phyloP scores from a whole-genome alignment of 92 coral and sea anemone genomes.

The Galaxea fascicularis region DNA sequence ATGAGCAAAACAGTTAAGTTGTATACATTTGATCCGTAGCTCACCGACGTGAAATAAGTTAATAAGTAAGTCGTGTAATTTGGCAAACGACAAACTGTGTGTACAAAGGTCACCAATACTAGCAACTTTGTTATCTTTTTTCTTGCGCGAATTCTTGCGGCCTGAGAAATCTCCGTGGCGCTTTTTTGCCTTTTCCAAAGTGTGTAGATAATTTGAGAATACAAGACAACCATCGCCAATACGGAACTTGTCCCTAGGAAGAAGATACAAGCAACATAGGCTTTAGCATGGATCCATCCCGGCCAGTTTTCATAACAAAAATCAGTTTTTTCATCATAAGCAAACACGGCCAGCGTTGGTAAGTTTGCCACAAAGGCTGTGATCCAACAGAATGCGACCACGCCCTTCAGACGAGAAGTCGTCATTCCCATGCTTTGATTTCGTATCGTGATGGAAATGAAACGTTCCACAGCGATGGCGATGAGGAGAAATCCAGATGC shows the following conservation, averaged over 20 bases:
- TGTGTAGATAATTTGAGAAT: slow-evolving; percentile 65
- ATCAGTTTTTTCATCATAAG: slow-evolving; percentile 47
- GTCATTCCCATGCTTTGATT: slow-evolving; percentile 49
- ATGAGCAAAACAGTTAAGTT: slow-evolving; percentile 79
- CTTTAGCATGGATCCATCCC: slow-evolving; percentile 54
- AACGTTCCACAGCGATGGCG: slow-evolving; percentile 79
- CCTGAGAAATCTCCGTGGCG: slow-evolving; percentile 73
- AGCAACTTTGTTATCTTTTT: slow-evolving; percentile 71
- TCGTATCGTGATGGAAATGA: slow-evolving; percentile 52
- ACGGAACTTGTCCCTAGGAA: slow-evolving; percentile 72
- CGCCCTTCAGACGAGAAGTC: slow-evolving; percentile 41
- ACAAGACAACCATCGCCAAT: slow-evolving; percentile 59
- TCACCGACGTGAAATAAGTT: slow-evolving; percentile 54
- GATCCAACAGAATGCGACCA: slow-evolving; percentile 74
- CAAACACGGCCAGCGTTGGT: slow-evolving; percentile 66
- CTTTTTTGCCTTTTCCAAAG: slow-evolving; percentile 64
- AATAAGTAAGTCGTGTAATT: slow-evolving; percentile 78
- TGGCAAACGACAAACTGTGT: slow-evolving; percentile 75
- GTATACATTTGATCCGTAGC: slow-evolving; percentile 77
- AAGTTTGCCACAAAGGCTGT: slow-evolving; percentile 61
- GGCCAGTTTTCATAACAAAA: slow-evolving; percentile 77
- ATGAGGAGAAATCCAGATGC: slow-evolving; percentile 76
- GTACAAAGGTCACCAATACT: slow-evolving; percentile 63
- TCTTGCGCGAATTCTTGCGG: slow-evolving; percentile 71
- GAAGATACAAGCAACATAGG: slow-evolving; percentile 68